Evolutionary conservation across 1,140 invertebrate species (phyloP).

Genomic region (Ooceraea biroi): DNA sequence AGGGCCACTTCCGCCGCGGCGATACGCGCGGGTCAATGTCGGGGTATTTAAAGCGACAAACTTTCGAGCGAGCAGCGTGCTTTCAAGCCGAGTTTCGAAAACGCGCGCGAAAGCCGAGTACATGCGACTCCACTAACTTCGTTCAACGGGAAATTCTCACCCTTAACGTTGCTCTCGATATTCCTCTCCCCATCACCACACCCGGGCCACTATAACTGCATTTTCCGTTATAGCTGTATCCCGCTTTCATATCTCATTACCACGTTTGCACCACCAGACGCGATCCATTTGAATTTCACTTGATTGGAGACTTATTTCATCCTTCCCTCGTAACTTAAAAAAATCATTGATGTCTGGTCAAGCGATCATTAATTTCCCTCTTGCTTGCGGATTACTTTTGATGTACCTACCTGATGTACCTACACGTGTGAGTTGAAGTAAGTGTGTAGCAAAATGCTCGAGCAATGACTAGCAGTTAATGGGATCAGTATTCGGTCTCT

Average conservation of each 20-base stretch:
- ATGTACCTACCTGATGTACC: not conserved
- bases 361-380: too few relatives aligned
- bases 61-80: not conserved
- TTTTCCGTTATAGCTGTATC: not conserved
- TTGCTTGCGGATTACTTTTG: not conserved
- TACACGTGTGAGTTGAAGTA: not conserved
- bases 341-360: not conserved
- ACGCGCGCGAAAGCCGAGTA: not conserved
- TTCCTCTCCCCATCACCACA: too few relatives aligned
- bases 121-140: not conserved
- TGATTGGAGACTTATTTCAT: too few relatives aligned
- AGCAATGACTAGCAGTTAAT: slow-evolving; percentile 6
- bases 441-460: not conserved
- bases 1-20: not conserved
- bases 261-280: too few relatives aligned
- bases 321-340: not conserved
- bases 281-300: too few relatives aligned
- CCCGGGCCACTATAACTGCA: not conserved
- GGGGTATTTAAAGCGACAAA: slow-evolving; percentile 47
- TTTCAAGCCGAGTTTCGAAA: not conserved
- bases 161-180: too few relatives aligned
- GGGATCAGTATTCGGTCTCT: slow-evolving; percentile 31
- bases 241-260: too few relatives aligned
- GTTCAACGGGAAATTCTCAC: not conserved
- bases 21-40: slow-evolving; percentile 17